Percentiles rank a stretch among this genome's conserved stretches.
Conservation (phyloP, 2,888 invertebrate genomes). For the Drosophila birchii region DNA sequence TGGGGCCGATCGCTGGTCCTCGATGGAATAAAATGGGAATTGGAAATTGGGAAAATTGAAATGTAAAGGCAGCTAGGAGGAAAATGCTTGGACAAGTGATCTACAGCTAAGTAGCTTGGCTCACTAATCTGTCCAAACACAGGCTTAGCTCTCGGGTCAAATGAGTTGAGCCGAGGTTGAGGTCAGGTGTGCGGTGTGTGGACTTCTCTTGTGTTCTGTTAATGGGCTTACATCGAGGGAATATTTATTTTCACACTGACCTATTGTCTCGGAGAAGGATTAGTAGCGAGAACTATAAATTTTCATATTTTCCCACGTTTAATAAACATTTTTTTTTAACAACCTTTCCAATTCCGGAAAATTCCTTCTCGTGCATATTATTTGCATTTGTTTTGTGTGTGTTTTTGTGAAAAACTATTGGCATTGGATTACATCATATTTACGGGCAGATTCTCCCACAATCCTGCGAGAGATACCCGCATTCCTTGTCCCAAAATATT, state of each 20-base stretch:
- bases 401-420: conserved; percentile 49
- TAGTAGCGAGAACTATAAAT: conserved; percentile 29
- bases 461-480: conserved; percentile 40
- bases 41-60: conserved; percentile 56
- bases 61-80: conserved; percentile 46
- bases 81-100: conserved; percentile 44
- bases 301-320: conserved; percentile 67
- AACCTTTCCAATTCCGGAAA: not conserved
- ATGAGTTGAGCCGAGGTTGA: conserved; percentile 15
- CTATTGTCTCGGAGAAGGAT: conserved; percentile 41
- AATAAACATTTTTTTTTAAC: conserved; percentile 35
- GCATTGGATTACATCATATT: conserved; percentile 67
- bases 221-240: conserved; percentile 45
- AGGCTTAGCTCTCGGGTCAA: conserved; percentile 21
- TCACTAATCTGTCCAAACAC: conserved; percentile 55
- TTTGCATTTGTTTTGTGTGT: conserved; percentile 49
- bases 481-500: conserved; percentile 16
- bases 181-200: conserved; percentile 39
- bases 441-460: conserved; percentile 58
- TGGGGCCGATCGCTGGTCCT: conserved; percentile 55
- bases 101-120: conserved; percentile 50
- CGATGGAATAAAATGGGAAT: conserved; percentile 47
- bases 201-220: conserved; percentile 14
- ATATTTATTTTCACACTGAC: conserved; percentile 42
- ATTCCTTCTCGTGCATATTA: conserved; percentile 55